Evolutionary conservation across 1,140 invertebrate genomes (phyloP).

Genomic region (Lordiphosa collinella): DNA sequence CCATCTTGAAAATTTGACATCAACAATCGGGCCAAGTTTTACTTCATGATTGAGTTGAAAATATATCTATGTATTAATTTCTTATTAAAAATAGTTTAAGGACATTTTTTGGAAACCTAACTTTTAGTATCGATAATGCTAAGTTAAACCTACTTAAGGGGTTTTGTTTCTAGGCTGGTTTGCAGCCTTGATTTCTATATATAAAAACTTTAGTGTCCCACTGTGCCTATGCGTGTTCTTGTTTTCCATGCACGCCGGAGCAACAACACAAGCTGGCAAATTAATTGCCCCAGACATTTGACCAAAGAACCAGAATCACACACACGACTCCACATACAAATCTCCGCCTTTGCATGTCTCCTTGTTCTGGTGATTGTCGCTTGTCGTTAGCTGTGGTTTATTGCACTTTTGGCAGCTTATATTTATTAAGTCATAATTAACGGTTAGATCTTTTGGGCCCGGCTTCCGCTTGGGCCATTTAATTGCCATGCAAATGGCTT

Average conservation of each 20-base stretch:
- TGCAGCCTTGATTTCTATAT: no score
- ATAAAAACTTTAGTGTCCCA: no score
- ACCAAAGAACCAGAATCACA: conserved; percentile 9
- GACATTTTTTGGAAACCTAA: no score
- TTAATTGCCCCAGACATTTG: conserved; percentile 23
- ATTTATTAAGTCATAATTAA: conserved; percentile 69
- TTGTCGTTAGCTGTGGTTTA: conserved; percentile 49
- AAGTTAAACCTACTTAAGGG: no score
- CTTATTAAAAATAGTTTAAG: no score
- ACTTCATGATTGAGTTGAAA: no score
- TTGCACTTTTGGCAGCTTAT: conserved; percentile 71
- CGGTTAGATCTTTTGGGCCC: conserved; percentile 54
- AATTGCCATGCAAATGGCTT: conserved; percentile 34
- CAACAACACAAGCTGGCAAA: background rate
- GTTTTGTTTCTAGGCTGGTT: no score
- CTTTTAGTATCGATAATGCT: no score
- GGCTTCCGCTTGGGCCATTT: conserved; percentile 52
- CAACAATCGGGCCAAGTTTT: no score
- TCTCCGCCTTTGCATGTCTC: background rate
- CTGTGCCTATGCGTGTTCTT: conserved; percentile 3
- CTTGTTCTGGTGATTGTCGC: conserved; percentile 32
- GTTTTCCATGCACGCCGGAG: background rate
- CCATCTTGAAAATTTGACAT: no score
- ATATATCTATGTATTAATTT: no score
- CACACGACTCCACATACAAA: background rate